Evolutionary conservation across 1,140 invertebrate species (phyloP).

Genomic region (Achroia grisella): DNA sequence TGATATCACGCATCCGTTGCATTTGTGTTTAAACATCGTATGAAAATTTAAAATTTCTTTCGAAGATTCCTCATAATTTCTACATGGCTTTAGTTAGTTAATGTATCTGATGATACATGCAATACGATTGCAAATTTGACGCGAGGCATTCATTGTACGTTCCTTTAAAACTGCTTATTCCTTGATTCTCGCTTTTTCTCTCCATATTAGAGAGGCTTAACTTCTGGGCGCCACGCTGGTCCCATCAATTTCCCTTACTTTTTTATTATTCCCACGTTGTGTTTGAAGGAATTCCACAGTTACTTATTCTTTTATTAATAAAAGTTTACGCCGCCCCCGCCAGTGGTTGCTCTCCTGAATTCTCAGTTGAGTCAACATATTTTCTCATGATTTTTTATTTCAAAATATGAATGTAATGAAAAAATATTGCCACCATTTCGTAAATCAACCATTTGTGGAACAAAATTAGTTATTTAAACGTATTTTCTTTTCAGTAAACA

Average conservation of each 20-base stretch:
- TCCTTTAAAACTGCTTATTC: too few relatives aligned
- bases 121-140: too few relatives aligned
- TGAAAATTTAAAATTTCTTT: too few relatives aligned
- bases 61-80: too few relatives aligned
- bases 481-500: too few relatives aligned
- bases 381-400: constrained; percentile 6
- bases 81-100: too few relatives aligned
- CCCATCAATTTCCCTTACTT: constrained; percentile 47
- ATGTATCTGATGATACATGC: too few relatives aligned
- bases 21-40: too few relatives aligned
- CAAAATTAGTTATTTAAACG: too few relatives aligned
- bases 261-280: constrained; percentile 40
- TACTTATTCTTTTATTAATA: constrained; percentile 46
- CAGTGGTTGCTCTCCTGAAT: neutral
- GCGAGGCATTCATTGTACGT: too few relatives aligned
- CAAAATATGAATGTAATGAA: constrained; percentile 6
- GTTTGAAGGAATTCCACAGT: constrained; percentile 32
- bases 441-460: neutral
- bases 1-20: too few relatives aligned
- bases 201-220: constrained; percentile 24
- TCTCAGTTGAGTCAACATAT: constrained; percentile 2
- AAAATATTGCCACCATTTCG: neutral
- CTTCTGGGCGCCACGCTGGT: constrained; percentile 20
- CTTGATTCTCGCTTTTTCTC: constrained; percentile 2
- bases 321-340: constrained; percentile 29